A percentile compares a stretch with the other conserved stretches of the same genome.
Evolutionary conservation across 2,113 vertebrate species (phyloP).

Genomic region (Psilopsiagon aurifrons): DNA sequence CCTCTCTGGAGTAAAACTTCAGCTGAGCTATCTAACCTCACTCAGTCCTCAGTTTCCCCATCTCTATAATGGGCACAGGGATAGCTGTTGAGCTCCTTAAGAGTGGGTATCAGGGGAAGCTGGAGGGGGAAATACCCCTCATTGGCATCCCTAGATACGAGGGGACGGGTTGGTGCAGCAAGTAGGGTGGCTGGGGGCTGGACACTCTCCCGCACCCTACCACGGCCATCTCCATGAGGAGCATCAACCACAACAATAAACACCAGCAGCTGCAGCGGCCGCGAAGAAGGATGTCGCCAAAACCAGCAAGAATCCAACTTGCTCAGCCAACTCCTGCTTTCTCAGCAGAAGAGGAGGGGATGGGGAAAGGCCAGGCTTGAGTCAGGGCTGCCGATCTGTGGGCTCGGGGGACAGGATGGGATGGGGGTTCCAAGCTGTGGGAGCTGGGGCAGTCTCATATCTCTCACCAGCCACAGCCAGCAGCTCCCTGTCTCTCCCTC

Average conservation of each 20-base stretch:
- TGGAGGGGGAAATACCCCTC: not conserved
- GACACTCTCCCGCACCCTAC: not conserved
- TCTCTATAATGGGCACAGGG: not conserved
- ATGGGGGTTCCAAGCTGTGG: not conserved
- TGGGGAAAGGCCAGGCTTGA: not conserved
- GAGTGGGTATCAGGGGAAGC: rapidly evolving
- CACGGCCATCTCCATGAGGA: constrained; percentile 12
- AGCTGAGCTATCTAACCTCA: not conserved
- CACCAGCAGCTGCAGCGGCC: constrained; percentile 67
- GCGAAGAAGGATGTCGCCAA: constrained; percentile 3
- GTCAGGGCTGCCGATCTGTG: rapidly evolving
- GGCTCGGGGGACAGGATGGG: rapidly evolving
- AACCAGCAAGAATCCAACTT: constrained; percentile 21
- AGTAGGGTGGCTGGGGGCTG: not conserved
- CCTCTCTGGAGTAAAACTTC: not conserved
- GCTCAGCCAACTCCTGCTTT: constrained; percentile 49
- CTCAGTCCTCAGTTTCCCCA: not conserved
- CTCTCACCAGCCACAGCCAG: not conserved
- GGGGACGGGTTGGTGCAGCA: not conserved
- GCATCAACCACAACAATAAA: constrained; percentile 61
- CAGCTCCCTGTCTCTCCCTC: not conserved
- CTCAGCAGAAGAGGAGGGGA: constrained; percentile 10
- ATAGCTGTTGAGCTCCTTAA: not conserved
- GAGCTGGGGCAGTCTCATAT: not conserved
- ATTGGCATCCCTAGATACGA: not conserved